These are phyloP conservation scores for Herminia tarsipennalis DNA, from an alignment of 2,888 invertebrate genomes.

Conservation along the genomic window DNA sequence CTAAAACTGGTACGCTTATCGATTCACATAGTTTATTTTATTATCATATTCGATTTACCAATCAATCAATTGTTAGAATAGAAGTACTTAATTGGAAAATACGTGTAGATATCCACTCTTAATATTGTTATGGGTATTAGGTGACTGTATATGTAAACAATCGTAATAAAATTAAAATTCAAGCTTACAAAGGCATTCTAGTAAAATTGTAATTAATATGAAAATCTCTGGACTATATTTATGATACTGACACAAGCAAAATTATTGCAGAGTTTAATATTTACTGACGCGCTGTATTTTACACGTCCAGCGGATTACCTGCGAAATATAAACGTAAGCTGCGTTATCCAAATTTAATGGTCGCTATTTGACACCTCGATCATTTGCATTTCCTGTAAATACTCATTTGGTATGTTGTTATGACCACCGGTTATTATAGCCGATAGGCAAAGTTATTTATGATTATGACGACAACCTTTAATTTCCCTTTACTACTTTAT, in stretches of 20 bases:
- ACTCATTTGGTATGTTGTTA: constrained; percentile 59
- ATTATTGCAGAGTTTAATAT: constrained; percentile 78
- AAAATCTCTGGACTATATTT: constrained; percentile 77
- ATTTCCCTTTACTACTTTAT: constrained; percentile 29
- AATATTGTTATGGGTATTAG: not conserved
- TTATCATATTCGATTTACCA: too few species aligned
- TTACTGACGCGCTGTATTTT: constrained; percentile 78
- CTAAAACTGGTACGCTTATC: too few species aligned
- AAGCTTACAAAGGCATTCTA: constrained; percentile 64
- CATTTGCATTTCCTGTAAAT: constrained; percentile 63
- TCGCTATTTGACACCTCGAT: constrained; percentile 70
- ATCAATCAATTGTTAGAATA: too few species aligned
- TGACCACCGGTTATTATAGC: constrained; percentile 59
- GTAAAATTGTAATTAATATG: constrained; percentile 73
- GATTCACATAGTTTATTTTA: too few species aligned
- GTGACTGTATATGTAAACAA: constrained; percentile 10
- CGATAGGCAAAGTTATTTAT: constrained; percentile 52
- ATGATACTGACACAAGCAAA: constrained; percentile 70
- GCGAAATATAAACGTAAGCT: constrained; percentile 70
- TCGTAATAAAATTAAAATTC: constrained; percentile 63
- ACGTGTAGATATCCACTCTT: not conserved
- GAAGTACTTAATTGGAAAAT: too few species aligned
- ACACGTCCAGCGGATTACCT: constrained; percentile 74
- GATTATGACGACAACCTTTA: constrained; percentile 42
- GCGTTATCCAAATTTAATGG: constrained; percentile 73